Base-by-base conservation (phyloP, 2,888 invertebrate genomes). In the Conus canariensis region DNA sequence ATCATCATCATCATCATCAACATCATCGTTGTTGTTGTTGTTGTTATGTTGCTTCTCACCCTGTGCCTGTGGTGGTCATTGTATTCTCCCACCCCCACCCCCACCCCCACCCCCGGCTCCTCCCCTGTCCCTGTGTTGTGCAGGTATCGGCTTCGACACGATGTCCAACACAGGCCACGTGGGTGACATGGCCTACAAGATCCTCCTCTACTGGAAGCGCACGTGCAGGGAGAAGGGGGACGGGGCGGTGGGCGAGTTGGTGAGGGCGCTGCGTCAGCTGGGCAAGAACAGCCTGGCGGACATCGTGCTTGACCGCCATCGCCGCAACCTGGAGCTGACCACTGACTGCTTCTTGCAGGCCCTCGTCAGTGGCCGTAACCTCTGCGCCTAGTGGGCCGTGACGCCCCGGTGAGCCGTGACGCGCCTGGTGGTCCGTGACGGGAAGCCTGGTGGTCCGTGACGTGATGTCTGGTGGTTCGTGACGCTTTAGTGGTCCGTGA, bases 201-300 rank as follows among this genome's bases (percentile, higher is more conserved):
- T 96, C 25, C 93, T 96, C 82, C 92, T 96, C 19, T 93, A 95
- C 92, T 96, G 96, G 96, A 96, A 96, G 91, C 93, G 96, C 25
- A 92, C 93, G 91, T 90, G 90, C 88, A 94, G 94, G 89, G 93
- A 95, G 90, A 95, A 94, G 74, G 93, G 93, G 60, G 93, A 94
- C 80, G 92, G 92, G 10, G 95, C 95, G 30, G 94, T 96, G 5
- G 93, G 94, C 19, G 90, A 92, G 30, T 91, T 96, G 87, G 92
- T 93, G 5, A 85, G 88, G 12, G 96, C 96, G 14, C 93, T 96
- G 9, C 90, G 93, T 60, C 94, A 94, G 83, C 95, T 96, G 95
- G 95, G 95, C 2, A 91, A 95, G 19, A 92, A 92, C 16, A 94
- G 95, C 58, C 90, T 95, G 16, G 95, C 95, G 6, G 91, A 93